Base-by-base conservation (phyloP, 2,113 vertebrate genomes). In the Synchiropus splendidus region DNA sequence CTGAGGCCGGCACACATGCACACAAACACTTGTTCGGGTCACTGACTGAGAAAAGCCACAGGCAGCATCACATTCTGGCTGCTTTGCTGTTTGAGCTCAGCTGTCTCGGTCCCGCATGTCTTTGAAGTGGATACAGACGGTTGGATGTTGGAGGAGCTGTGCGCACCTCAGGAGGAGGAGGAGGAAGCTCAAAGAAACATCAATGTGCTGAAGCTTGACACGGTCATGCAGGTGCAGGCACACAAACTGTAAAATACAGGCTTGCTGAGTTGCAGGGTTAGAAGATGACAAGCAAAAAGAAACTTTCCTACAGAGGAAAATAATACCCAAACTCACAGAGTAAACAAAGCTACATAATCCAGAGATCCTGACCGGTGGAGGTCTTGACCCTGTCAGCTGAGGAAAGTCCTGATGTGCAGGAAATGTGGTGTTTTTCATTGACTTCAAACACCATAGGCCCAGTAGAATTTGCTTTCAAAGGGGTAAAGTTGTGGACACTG, bases 101-200 rank as follows among this genome's bases (percentile, higher is more conserved):
- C 67, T 38, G 2, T 12, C 21, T 27, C 21, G 21, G 21, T 8
- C 21, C 21, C 21, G 21, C 21, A 14, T 12, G 34, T 38, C 69
- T 79, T 77, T 77, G 67, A 77, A 67, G 71, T 58, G 49, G 31
- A 53, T 44, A 38, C 45, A 62, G 70, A 70, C 67, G 72, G 54
- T 48, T 52, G 59, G 56, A 43, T 61, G 59, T 61, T 46, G 51
- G 58, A 65, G 48, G 57, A 51, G 40, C 58, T 16, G 18, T 17
- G 42, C 18, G 50, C 61, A 66, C 21, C 57, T 53, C 31, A 8
- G 53, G 51, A 40, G 42, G 55, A 45, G 53, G 58, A 44, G 51
- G 50, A 62, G 58, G 55, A 62, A 58, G 41, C 61, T 62, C 36
- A 47, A 39, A 49, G 55, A 55, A 64, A 72, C 70, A 61, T 70